Evolutionary conservation across 2,113 vertebrate genomes (phyloP).

Genomic region (Lampris megalopsis): DNA sequence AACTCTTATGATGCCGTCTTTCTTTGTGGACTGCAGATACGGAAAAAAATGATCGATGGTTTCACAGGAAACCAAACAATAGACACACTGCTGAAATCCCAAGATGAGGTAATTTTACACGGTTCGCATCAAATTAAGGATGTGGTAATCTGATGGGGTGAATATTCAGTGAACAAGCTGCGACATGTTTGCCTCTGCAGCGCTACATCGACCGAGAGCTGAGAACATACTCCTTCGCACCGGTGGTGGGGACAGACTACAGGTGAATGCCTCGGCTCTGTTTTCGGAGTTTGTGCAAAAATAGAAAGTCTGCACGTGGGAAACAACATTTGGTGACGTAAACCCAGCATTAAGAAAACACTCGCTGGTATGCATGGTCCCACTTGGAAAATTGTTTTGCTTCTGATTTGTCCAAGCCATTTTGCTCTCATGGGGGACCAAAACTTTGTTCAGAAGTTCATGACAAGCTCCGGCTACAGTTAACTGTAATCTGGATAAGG

Average conservation of each 20-base stretch:
- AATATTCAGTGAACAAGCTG: conserved; percentile 10
- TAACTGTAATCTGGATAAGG: background rate
- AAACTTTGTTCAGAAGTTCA: background rate
- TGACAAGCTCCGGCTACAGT: conserved; percentile 29
- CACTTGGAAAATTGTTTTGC: conserved; percentile 2
- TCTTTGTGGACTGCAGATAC: conserved; percentile 82
- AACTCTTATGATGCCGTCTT: background rate
- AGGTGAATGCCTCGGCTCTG: conserved; percentile 81
- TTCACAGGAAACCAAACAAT: conserved; percentile 84
- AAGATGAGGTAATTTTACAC: conserved; percentile 90
- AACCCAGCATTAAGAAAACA: background rate
- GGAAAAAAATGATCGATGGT: conserved; percentile 93
- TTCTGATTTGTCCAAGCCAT: conserved; percentile 4
- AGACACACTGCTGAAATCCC: conserved; percentile 92
- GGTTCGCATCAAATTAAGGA: background rate
- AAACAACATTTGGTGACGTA: background rate
- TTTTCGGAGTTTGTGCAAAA: background rate
- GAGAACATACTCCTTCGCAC: conserved; percentile 91
- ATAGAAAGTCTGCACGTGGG: background rate
- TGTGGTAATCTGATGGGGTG: background rate
- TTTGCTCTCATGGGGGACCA: conserved; percentile 2
- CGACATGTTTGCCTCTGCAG: conserved; percentile 71
- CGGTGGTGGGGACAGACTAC: conserved; percentile 93
- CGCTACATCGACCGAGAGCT: conserved; percentile 92
- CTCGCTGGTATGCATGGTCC: background rate